Evolutionary conservation across 2,888 invertebrate genomes (phyloP), one percentile per base, ranked within the genome.

Genomic region (Leistus spinibarbis): DNA sequence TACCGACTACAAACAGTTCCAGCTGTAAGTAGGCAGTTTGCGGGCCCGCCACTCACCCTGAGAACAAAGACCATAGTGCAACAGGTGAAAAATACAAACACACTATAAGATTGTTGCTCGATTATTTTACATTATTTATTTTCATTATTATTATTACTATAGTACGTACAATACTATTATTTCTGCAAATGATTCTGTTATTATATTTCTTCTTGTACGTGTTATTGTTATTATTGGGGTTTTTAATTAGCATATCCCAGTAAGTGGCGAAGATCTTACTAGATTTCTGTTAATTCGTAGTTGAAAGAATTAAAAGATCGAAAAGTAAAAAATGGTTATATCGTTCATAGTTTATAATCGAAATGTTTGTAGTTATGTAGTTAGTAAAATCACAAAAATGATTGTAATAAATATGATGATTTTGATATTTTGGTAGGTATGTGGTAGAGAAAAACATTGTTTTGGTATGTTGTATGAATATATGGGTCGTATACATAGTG

Each of bases 1-100:
- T 90, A 95, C 87, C 92, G 95, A 84, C 91, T 95, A 86, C 94
- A 95, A 87, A 92, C 95, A 83, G 92, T 95, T 87, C 92, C 94
- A 87, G 91, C 93, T 88, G 94, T 94, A 91, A 93, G 93, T 93
- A 91, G 91, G 91, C 86, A 86, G 84, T 91, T 90, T 87, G 87
- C 88, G 85, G 88, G 89, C 82, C 88, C 88, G 85, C 86, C 88
- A 84, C 88, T 89, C 87, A 87, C 89, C 84, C 86, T 89, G 84
- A 88, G 89, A 88, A 40, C 40, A 40, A 89, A 89, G 88, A 86
- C 86, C 85, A 87, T 87, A 85, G 86, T 86, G 82, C 83, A 82
- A 82, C 85, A 86, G 81, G 82, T 82, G 84, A 86, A 85, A n/a
- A 82, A 78, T 64, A 70, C 72, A 73, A 69, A 62, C 23, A 20